A percentile compares a stretch with the other conserved stretches of the same genome.
phyloP scores from a whole-genome alignment of 92 coral and sea anemone species.

The Phenganax subtilis region DNA sequence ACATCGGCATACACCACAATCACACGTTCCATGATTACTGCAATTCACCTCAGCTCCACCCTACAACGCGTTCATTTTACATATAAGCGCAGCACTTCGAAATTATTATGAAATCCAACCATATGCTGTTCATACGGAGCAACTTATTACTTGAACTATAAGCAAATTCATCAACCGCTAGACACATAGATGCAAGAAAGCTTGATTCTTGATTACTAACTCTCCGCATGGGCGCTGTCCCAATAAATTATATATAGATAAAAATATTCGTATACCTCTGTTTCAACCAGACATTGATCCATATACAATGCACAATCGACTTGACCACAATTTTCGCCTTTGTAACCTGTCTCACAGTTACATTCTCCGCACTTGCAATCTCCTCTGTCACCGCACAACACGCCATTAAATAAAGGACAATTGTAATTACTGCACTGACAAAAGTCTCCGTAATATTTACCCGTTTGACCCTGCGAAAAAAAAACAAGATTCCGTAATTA shows the following conservation, averaged over 20 bases:
- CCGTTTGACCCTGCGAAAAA: conserved; percentile 56
- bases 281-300: conserved; percentile 59
- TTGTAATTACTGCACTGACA: conserved; percentile 88
- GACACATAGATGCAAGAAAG: background rate
- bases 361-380: conserved; percentile 79
- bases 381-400: conserved; percentile 78
- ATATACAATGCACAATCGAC: conserved; percentile 61
- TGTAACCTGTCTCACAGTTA: conserved; percentile 62
- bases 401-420: conserved; percentile 61
- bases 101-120: too few species aligned
- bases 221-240: too few species aligned
- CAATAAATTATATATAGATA: too few species aligned
- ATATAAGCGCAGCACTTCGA: background rate
- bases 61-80: background rate
- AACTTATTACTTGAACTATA: too few species aligned
- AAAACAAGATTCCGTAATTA: background rate
- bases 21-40: conserved; percentile 58
- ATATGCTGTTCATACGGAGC: too few species aligned
- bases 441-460: conserved; percentile 65
- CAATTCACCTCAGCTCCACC: conserved; percentile 8
- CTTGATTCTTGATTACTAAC: background rate
- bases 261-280: conserved; percentile 25
- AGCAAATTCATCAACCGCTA: background rate
- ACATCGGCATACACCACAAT: conserved; percentile 72
- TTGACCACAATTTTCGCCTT: conserved; percentile 72